A percentile compares a stretch with the other conserved stretches of the same genome.
Conservation (phyloP, 2,797 vertebrate genomes). For the Falco biarmicus region DNA sequence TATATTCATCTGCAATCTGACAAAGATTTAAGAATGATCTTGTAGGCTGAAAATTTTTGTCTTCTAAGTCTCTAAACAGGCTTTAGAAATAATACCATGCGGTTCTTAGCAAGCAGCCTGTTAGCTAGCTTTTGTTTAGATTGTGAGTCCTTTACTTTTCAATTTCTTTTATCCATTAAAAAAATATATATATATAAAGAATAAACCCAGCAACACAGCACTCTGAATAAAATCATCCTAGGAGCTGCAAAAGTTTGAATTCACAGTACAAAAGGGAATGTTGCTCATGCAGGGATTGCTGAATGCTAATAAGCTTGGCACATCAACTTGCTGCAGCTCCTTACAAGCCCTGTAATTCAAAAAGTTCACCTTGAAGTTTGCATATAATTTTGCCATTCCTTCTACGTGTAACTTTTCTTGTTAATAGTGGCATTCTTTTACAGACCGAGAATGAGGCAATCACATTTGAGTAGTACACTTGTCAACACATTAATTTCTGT, state of each 20-base stretch:
- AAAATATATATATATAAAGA: background rate
- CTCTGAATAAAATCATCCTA: constrained; percentile 42
- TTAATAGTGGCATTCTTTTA: constrained; percentile 13
- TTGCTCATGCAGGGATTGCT: background rate
- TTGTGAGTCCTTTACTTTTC: background rate
- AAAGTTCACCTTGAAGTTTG: constrained; percentile 69
- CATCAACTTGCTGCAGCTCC: constrained; percentile 1
- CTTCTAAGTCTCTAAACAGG: background rate
- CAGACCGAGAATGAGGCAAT: background rate
- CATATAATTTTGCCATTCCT: constrained; percentile 25
- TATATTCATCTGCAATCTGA: background rate
- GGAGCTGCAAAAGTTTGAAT: constrained; percentile 25
- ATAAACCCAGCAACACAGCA: background rate
- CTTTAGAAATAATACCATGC: background rate
- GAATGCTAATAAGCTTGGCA: constrained; percentile 49
- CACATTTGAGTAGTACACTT: background rate
- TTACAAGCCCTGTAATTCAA: constrained; percentile 23
- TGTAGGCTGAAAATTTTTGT: background rate
- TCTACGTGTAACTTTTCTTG: background rate
- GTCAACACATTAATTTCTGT: constrained; percentile 4
- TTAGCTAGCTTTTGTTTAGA: constrained; percentile 9
- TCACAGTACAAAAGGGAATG: constrained; percentile 24
- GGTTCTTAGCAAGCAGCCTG: background rate
- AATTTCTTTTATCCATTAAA: constrained; percentile 24
- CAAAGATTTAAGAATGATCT: background rate